Evolutionary conservation across 2,888 invertebrate genomes (phyloP).

Genomic region (Steinernema carpocapsae): DNA sequence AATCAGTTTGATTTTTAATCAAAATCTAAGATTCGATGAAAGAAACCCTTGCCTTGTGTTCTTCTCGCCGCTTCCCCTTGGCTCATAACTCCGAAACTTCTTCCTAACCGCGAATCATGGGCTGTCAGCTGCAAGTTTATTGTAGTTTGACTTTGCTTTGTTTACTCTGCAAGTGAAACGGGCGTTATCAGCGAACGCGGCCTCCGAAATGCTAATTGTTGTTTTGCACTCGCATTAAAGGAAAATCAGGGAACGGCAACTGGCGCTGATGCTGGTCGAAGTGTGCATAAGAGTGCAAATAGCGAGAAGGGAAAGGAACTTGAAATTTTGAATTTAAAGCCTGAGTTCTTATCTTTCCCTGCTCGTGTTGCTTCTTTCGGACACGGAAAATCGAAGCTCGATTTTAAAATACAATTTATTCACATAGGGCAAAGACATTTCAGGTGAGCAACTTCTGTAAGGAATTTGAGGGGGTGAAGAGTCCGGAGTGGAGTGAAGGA

Average conservation of each 20-base stretch:
- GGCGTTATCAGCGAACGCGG: conserved; percentile 15
- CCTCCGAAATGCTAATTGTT: conserved; percentile 30
- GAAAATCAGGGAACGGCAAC: background rate
- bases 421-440: background rate
- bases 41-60: too few species aligned
- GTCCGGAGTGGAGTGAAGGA: background rate
- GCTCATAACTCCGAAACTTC: too few species aligned
- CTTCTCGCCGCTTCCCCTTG: too few species aligned
- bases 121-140: background rate
- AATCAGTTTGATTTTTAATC: too few species aligned
- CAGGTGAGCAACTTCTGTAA: conserved; percentile 19
- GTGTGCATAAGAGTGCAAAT: background rate
- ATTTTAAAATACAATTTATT: background rate
- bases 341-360: background rate
- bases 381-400: background rate
- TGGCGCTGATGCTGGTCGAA: conserved; percentile 22
- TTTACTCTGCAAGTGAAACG: background rate
- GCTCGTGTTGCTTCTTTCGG: background rate
- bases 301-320: background rate
- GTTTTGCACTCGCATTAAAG: background rate
- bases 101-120: background rate
- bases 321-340: background rate
- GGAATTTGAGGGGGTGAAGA: background rate
- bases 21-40: too few species aligned
- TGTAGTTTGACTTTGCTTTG: conserved; percentile 11